Conservation (phyloP, 1,140 invertebrate genomes). For the Drosophila navojoa region DNA sequence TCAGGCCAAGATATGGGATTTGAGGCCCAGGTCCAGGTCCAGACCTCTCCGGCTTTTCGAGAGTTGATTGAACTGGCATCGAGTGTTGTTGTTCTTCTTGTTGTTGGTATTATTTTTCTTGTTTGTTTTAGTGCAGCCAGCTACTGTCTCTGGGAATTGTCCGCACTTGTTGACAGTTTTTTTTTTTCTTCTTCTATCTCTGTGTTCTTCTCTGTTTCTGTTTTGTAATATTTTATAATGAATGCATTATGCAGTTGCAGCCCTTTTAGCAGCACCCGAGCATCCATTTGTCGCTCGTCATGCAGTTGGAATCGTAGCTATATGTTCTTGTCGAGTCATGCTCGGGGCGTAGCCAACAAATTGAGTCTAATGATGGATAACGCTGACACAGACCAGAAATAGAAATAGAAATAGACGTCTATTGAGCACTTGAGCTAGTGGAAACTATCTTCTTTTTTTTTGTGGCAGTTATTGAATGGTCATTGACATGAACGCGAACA, state of each 20-base stretch:
- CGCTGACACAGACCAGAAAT: conserved; percentile 20
- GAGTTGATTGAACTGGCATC: conserved; percentile 51
- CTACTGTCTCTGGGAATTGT: conserved; percentile 36
- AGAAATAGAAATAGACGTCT: neutral
- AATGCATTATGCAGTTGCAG: conserved; percentile 49
- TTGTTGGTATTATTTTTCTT: conserved; percentile 5
- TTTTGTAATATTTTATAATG: conserved; percentile 60
- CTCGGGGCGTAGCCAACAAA: conserved; percentile 49
- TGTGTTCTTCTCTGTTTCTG: conserved; percentile 42
- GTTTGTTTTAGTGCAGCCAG: conserved; percentile 37
- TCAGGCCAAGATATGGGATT: conserved; percentile 2
- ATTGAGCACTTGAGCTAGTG: conserved; percentile 35
- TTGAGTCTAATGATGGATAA: conserved; percentile 57
- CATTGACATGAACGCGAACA: conserved; percentile 29
- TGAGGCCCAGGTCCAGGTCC: too few species aligned
- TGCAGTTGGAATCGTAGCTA: conserved; percentile 45
- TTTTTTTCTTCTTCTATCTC: neutral
- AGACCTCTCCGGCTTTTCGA: neutral
- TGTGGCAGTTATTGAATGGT: conserved; percentile 48
- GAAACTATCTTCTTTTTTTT: conserved; percentile 31
- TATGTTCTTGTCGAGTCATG: conserved; percentile 34
- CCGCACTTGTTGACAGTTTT: conserved; percentile 19
- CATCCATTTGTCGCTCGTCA: conserved; percentile 43
- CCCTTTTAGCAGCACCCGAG: neutral
- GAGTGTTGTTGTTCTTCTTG: conserved; percentile 5